Conservation (phyloP, 2,113 vertebrate genomes). For the Isichthys henryi region DNA sequence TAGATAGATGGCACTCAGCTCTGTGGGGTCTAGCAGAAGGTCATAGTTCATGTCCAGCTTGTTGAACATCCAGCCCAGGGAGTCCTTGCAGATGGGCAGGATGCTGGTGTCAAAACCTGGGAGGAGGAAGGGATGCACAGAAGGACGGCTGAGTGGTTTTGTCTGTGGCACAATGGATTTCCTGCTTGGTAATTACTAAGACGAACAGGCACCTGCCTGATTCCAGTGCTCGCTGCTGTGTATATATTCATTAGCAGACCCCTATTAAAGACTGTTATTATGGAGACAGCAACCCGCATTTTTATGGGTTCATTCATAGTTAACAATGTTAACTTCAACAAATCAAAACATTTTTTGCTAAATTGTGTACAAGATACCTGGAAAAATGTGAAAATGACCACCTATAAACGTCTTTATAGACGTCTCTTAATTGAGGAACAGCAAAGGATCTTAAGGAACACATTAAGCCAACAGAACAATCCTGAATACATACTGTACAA, state of each 20-base stretch:
- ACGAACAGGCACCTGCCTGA: background rate
- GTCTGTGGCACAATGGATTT: background rate
- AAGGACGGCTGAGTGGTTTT: background rate
- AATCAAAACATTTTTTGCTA: background rate
- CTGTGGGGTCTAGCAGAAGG: conserved; percentile 86
- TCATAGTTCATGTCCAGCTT: conserved; percentile 97
- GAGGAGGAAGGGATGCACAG: background rate
- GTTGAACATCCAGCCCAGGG: conserved; percentile 98
- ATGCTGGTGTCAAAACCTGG: conserved; percentile 91
- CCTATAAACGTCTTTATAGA: background rate
- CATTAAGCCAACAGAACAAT: background rate
- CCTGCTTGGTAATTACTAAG: background rate
- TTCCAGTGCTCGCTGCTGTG: background rate
- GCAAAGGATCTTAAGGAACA: background rate
- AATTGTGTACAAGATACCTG: background rate
- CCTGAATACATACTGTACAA: background rate
- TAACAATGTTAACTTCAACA: background rate
- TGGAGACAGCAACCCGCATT: background rate
- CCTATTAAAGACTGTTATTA: background rate
- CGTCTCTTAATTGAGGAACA: background rate
- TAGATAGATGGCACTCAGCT: conserved; percentile 90
- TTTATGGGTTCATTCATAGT: background rate
- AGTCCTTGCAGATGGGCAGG: conserved; percentile 94
- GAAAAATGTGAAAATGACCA: background rate
- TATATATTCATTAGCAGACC: background rate